A percentile compares a stretch with the other conserved stretches of the same genome.
phyloP scores from a whole-genome alignment of 2,888 invertebrate species.

The Ormyrus labotus region DNA sequence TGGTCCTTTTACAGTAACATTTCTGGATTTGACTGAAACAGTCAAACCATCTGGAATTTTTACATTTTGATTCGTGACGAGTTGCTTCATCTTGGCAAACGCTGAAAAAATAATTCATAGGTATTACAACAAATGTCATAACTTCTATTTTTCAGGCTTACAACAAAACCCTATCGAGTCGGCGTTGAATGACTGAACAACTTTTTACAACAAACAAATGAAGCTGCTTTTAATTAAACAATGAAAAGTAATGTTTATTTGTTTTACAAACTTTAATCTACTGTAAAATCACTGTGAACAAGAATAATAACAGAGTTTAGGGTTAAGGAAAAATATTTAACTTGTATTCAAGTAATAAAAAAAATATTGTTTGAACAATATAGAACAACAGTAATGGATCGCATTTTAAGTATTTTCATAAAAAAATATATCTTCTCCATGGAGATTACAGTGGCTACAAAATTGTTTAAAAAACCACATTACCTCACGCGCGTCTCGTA shows the following conservation, averaged over 20 bases:
- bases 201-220: no score
- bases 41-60: slow-evolving; percentile 95
- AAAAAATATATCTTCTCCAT: slow-evolving; percentile 31
- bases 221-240: no score
- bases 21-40: slow-evolving; percentile 91
- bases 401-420: slow-evolving; percentile 40
- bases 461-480: slow-evolving; percentile 57
- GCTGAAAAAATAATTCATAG: no score
- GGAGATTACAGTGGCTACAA: slow-evolving; percentile 65
- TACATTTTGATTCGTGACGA: slow-evolving; percentile 94
- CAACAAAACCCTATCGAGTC: no score
- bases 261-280: background rate
- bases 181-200: no score
- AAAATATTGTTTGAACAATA: slow-evolving; percentile 52
- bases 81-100: slow-evolving; percentile 88
- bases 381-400: slow-evolving; percentile 55
- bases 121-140: no score
- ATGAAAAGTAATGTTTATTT: no score
- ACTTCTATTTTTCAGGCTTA: no score
- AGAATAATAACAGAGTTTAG: slow-evolving; percentile 36
- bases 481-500: slow-evolving; percentile 68
- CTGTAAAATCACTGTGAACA: background rate
- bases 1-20: slow-evolving; percentile 96
- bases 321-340: slow-evolving; percentile 42
- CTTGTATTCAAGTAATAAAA: background rate